Evolutionary conservation across 2,113 vertebrate genomes (phyloP).

Genomic region (Neodontobutis hainanensis): DNA sequence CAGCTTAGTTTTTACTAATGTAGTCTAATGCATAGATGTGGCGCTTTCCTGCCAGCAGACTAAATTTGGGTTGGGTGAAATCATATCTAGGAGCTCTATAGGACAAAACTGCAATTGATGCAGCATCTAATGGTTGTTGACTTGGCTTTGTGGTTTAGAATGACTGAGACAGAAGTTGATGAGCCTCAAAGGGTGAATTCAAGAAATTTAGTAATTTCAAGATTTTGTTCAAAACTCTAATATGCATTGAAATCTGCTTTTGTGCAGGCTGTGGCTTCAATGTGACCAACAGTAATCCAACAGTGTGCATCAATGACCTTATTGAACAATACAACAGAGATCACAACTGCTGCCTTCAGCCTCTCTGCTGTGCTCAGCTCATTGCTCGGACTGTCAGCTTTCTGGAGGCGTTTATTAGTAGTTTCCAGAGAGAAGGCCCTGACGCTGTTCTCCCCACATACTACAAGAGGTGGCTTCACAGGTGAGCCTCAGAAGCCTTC

Average conservation of each 20-base stretch:
- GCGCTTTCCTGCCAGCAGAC: no score
- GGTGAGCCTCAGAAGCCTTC: constrained; percentile 69
- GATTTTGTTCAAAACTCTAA: no score
- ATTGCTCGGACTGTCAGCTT: constrained; percentile 81
- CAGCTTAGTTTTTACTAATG: no score
- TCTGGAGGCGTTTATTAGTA: constrained; percentile 83
- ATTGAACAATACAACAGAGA: constrained; percentile 81
- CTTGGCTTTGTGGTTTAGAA: no score
- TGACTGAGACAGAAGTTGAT: no score
- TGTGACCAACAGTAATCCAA: constrained; percentile 93
- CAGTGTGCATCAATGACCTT: constrained; percentile 93
- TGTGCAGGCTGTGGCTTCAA: constrained; percentile 91
- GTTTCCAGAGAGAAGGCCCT: constrained; percentile 88
- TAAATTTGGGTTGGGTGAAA: no score
- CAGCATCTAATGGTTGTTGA: no score
- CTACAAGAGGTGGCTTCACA: constrained; percentile 94
- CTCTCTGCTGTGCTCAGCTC: constrained; percentile 77
- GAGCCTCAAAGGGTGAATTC: no score
- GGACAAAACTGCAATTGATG: no score
- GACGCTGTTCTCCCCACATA: constrained; percentile 85
- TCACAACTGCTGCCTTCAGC: constrained; percentile 68
- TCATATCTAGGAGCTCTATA: no score
- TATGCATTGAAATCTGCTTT: accelerated
- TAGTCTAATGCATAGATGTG: no score
- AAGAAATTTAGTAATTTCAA: no score